Conservation (phyloP, 2,113 vertebrate species). For the Lepus timidus region DNA sequence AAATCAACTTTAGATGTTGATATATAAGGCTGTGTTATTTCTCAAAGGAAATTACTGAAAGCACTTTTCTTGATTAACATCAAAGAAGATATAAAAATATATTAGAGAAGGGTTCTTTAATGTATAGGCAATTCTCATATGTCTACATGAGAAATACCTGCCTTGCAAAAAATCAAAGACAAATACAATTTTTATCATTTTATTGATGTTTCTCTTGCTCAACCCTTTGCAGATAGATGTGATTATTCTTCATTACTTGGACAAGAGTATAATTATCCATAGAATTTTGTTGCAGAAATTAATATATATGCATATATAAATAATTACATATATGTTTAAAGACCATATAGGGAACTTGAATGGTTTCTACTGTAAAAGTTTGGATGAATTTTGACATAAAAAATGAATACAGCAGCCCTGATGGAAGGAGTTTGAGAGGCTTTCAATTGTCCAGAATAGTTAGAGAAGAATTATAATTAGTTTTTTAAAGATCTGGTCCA, state of each 20-base stretch:
- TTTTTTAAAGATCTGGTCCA: too few relatives aligned
- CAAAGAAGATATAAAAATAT: not conserved
- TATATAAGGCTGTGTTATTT: not conserved
- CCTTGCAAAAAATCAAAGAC: not conserved
- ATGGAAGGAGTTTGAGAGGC: too few relatives aligned
- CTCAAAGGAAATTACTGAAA: slow-evolving; percentile 50
- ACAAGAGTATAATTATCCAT: not conserved
- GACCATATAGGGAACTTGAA: not conserved
- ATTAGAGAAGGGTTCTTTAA: not conserved
- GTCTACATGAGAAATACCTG: not conserved
- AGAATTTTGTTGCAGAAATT: not conserved
- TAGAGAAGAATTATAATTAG: too few relatives aligned
- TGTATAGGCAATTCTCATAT: not conserved
- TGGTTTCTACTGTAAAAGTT: not conserved
- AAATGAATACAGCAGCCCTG: not conserved
- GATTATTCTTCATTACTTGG: not conserved
- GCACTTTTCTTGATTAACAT: not conserved
- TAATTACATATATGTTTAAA: not conserved
- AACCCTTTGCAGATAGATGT: not conserved
- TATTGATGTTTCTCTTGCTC: not conserved
- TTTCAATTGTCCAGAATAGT: too few relatives aligned
- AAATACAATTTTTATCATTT: not conserved
- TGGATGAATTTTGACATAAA: not conserved
- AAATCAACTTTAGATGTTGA: not conserved
- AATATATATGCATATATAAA: not conserved